Base-by-base conservation (phyloP, 2,888 invertebrate genomes). In the Dryomyza anilis region DNA sequence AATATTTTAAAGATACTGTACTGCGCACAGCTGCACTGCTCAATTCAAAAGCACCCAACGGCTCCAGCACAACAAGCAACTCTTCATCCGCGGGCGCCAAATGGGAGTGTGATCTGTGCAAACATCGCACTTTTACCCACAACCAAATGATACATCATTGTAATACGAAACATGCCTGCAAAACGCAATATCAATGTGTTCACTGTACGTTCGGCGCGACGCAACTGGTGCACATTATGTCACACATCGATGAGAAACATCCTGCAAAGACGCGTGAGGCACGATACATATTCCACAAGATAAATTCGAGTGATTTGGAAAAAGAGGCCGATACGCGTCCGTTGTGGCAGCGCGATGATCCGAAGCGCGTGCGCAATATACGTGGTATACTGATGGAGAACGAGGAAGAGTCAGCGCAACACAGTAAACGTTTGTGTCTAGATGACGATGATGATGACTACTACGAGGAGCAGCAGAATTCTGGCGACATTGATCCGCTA, bases 101-200 rank as follows among this genome's bases (percentile, higher is more conserved):
- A 74, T 78, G 66, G 80, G 73, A 71, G 33, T 78, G 78, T 57
- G 71, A 75, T 27, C 25, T 76, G 4, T 78, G 78, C 61, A 73
- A 73, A 25, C 68, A 69, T n/a, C 71, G 67, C 52, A 67, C 73
- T 2, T 29, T 53, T 0, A 74, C 76, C 0, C 66, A 74, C 52
- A 69, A 69, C 14, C 74, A 75, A 67, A 76, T 78, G 61, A 69
- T 72, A n/a, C 59, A 67, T 0, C 78, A 78, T 67, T 70, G 72
- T 3, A 70, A 70, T 36, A 66, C 70, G 43, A 10, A 36, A 1
- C 94, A 94, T 75, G 85, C 86, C 30, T 86, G 90, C 2, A 88
- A 87, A 66, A 85, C 86, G 73, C 91, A 91, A 70, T 93, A 85
- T 78, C 89, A 89, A 72, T 94, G 94, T 74, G 86, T 86, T 0